A percentile compares a stretch with the other conserved stretches of the same genome.
Conservation (phyloP, 2,888 invertebrate genomes). For the Venustoraphidia nigricollis region DNA sequence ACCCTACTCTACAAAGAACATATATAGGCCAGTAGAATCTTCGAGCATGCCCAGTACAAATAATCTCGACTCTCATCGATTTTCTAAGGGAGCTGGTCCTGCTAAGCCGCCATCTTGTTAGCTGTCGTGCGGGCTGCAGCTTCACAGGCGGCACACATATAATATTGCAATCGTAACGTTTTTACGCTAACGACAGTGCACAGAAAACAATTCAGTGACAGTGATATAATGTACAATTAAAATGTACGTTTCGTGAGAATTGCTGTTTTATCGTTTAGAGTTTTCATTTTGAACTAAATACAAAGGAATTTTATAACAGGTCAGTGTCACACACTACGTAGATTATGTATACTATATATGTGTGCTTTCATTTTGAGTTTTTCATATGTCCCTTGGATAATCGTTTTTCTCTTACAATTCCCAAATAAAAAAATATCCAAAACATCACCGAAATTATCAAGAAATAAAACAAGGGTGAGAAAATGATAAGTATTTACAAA, state of each 20-base stretch:
- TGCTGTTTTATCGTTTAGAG: background rate
- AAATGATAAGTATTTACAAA: too few relatives aligned
- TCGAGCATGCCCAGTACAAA: slow-evolving; percentile 3
- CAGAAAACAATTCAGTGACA: slow-evolving; percentile 2
- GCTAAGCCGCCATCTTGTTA: slow-evolving; percentile 20
- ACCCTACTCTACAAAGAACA: too few relatives aligned
- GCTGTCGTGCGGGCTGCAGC: slow-evolving; percentile 8
- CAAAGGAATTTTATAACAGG: too few relatives aligned
- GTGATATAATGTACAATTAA: background rate
- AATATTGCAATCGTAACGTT: background rate
- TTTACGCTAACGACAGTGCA: background rate
- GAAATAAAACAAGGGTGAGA: too few relatives aligned
- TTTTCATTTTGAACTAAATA: too few relatives aligned
- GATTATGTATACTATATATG: too few relatives aligned
- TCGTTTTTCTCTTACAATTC: too few relatives aligned
- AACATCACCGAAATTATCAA: too few relatives aligned
- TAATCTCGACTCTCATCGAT: slow-evolving; percentile 21
- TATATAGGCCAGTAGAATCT: slow-evolving; percentile 6
- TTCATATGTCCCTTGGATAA: too few relatives aligned
- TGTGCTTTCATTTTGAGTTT: too few relatives aligned
- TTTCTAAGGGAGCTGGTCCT: slow-evolving; percentile 22
- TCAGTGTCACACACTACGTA: too few relatives aligned
- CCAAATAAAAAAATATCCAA: too few relatives aligned
- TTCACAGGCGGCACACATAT: slow-evolving; percentile 3
- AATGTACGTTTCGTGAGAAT: background rate